These are phyloP conservation scores for Cydia pomonella DNA, from an alignment of 1,140 invertebrate species.

Conservation along the genomic window DNA sequence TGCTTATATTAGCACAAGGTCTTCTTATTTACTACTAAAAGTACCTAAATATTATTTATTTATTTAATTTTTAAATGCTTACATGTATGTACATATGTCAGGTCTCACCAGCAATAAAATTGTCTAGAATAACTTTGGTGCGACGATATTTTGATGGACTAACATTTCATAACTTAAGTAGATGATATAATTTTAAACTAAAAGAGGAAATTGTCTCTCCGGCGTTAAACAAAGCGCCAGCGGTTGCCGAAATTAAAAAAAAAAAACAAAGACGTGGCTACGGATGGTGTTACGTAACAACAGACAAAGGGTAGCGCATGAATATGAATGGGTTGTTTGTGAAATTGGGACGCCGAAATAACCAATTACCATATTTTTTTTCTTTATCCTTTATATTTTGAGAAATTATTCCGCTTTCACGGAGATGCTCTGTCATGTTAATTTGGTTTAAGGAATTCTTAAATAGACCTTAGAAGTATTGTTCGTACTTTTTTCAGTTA, in stretches of 20 bases:
- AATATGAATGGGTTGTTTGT: slow-evolving; percentile 75
- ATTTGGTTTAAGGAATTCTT: slow-evolving; percentile 1
- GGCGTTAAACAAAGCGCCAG: slow-evolving; percentile 50
- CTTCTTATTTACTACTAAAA: not conserved
- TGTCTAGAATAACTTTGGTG: too few species aligned
- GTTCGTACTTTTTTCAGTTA: not conserved
- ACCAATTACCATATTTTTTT: slow-evolving; percentile 41
- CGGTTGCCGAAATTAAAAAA: slow-evolving; percentile 51
- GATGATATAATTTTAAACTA: too few species aligned
- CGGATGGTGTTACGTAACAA: slow-evolving; percentile 66
- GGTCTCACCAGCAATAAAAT: too few species aligned
- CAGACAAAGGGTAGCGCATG: slow-evolving; percentile 72
- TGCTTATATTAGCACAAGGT: too few species aligned
- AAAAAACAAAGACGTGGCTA: slow-evolving; percentile 58
- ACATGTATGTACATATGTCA: too few species aligned
- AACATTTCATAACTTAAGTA: too few species aligned
- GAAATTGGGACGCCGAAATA: slow-evolving; percentile 64
- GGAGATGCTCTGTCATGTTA: slow-evolving; percentile 26
- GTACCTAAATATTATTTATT: too few species aligned
- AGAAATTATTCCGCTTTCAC: slow-evolving; percentile 28
- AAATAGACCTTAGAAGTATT: not conserved
- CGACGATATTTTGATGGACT: too few species aligned
- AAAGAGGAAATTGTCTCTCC: slow-evolving; percentile 31
- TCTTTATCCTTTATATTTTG: slow-evolving; percentile 36
- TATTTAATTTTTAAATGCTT: too few species aligned